These are phyloP conservation scores for Strigops habroptila DNA, from an alignment of 2,113 vertebrate genomes.

Conservation along the genomic window DNA sequence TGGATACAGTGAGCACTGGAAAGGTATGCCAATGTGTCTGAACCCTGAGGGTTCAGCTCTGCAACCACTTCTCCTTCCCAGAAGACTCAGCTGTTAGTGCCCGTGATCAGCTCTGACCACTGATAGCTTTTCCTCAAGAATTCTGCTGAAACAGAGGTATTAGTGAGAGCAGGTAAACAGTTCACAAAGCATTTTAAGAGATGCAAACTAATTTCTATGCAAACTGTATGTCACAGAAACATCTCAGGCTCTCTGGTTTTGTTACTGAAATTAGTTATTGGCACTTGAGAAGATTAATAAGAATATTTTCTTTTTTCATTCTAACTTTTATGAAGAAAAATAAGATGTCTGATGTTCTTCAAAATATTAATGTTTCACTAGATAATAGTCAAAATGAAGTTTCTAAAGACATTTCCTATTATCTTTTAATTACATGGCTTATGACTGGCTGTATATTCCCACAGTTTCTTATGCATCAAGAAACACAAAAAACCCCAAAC, in stretches of 20 bases:
- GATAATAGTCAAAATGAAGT: neutral
- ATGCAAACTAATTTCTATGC: neutral
- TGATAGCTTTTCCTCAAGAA: neutral
- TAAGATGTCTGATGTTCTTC: neutral
- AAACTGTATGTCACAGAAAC: neutral
- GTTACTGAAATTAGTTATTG: neutral
- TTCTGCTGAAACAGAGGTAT: neutral
- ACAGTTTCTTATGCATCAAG: neutral
- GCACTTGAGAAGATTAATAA: neutral
- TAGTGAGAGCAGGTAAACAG: neutral
- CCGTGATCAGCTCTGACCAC: accelerated
- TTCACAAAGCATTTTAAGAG: neutral
- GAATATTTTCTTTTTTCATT: neutral
- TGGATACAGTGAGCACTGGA: accelerated
- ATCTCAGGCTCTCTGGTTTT: neutral
- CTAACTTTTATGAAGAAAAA: neutral
- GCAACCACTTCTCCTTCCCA: neutral
- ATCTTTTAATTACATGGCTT: neutral
- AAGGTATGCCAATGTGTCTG: neutral
- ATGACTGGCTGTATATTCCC: neutral
- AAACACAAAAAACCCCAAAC: neutral
- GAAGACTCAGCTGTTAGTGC: neutral
- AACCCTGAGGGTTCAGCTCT: neutral
- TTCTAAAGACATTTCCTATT: neutral
- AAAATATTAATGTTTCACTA: neutral